These are phyloP conservation scores for Drosophila rhopaloa DNA, from an alignment of 1,140 invertebrate genomes.

Conservation along the genomic window DNA sequence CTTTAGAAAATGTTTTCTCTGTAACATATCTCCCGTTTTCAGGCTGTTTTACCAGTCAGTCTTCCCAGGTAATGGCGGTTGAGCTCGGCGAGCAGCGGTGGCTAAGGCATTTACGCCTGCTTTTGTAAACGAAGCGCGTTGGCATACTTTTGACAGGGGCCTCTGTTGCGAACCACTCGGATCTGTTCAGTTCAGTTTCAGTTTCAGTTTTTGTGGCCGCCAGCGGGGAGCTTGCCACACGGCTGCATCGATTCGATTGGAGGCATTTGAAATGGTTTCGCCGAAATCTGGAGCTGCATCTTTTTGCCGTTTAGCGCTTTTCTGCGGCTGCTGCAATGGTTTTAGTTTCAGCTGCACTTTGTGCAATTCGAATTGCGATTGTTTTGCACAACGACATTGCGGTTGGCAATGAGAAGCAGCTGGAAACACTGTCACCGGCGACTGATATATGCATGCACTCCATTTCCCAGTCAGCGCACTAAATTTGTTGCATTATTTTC, in stretches of 20 bases:
- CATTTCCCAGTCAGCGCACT: conserved; percentile 22
- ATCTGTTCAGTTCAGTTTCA: conserved; percentile 2
- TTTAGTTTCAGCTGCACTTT: conserved; percentile 13
- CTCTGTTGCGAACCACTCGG: conserved; percentile 28
- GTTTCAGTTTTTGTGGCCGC: conserved; percentile 16
- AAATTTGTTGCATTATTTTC: conserved; percentile 72
- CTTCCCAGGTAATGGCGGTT: conserved; percentile 46
- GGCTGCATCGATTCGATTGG: conserved; percentile 29
- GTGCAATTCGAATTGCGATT: conserved; percentile 60
- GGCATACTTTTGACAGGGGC: conserved; percentile 42
- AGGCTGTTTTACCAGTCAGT: conserved; percentile 1
- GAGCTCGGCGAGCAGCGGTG: conserved; percentile 4
- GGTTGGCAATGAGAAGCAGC: conserved; percentile 38
- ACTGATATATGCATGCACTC: conserved; percentile 35
- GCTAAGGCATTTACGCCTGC: conserved; percentile 31
- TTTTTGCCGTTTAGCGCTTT: conserved; percentile 2
- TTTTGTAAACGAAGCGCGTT: conserved; percentile 64
- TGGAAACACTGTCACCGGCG: conserved; percentile 35
- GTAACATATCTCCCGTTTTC: conserved; percentile 3
- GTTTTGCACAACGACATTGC: conserved; percentile 42
- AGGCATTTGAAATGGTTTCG: conserved; percentile 44
- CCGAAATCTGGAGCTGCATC: conserved; percentile 27
- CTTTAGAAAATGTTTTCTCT: neutral
- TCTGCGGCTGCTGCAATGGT: conserved; percentile 16
- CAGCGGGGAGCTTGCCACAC: conserved; percentile 12